These are phyloP conservation scores for Scaptomyza graminum DNA, from an alignment of 1,140 invertebrate species.

Conservation along the genomic window DNA sequence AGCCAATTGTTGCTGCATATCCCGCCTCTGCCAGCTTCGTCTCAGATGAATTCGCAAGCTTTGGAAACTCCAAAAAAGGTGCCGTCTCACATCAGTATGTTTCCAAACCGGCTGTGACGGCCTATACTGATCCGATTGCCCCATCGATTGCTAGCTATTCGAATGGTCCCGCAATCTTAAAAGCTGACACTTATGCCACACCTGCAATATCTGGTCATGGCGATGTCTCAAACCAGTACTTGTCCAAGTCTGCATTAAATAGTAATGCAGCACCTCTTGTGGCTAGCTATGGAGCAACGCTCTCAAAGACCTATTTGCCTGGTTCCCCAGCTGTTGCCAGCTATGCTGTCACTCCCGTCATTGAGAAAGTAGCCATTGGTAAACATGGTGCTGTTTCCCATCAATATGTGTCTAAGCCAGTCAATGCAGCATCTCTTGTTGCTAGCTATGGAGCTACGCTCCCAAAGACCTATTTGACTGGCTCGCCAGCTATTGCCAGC, in stretches of 20 bases:
- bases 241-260: conserved; percentile 52
- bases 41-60: conserved; percentile 23
- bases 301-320: conserved; percentile 29
- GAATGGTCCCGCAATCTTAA: conserved; percentile 40
- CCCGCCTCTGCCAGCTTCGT: conserved; percentile 26
- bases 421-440: too few relatives aligned
- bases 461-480: conserved; percentile 27
- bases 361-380: conserved; percentile 44
- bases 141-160: conserved; percentile 55
- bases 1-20: conserved; percentile 37
- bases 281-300: conserved; percentile 27
- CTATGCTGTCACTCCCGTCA: conserved; percentile 34
- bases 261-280: conserved; percentile 51
- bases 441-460: conserved; percentile 33
- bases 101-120: conserved; percentile 43
- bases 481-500: conserved; percentile 40
- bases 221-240: conserved; percentile 57
- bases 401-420: conserved; percentile 60
- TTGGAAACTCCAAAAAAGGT: conserved; percentile 33
- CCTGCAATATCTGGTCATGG: conserved; percentile 27
- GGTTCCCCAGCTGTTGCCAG: conserved; percentile 40
- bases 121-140: conserved; percentile 29
- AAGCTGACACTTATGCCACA: conserved; percentile 32
- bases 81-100: conserved; percentile 62
- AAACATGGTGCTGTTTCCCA: conserved; percentile 43